Evolutionary conservation across 2,797 vertebrate species (phyloP), one percentile per base, ranked within the genome.

Genomic region (Uromys caudimaculatus): DNA sequence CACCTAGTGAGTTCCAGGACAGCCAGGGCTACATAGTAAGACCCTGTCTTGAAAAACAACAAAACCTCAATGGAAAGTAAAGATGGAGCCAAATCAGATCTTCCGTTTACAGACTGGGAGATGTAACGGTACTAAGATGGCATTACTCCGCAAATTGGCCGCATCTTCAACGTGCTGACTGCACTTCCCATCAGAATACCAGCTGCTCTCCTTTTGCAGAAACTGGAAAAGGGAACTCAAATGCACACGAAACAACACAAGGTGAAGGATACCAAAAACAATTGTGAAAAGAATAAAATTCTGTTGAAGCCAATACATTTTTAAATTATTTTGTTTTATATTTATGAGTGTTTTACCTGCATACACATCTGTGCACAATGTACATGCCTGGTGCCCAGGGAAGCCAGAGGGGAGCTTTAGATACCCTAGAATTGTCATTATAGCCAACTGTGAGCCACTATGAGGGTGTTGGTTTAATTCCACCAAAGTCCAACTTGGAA

Each of bases 131-230:
- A 73, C 58, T 95, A 90, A 82, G 47, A 82, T 90, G 47, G 8
- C 7, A 76, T 3, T 79, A 58, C 29, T 83, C 35, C 47, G 47
- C 75, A 86, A 71, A 54, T 47, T 88, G 27, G 79, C 62, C 44
- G 10, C 29, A n/a, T 24, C 4, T 77, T 41, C 56, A 62, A 50
- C 21, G 89, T 24, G 85, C 60, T 64, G 67, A n/a, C 17, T 77
- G 2, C 6, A 58, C 29, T 89, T 32, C 14, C 47, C 50, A 60
- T 90, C 60, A 90, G 76, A 92, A 93, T 60, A 17, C 21, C 52
- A 77, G 79, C 8, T 76, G 52, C 7, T 82, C 89, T 95, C 71
- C 38, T 89, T 95, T 50, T 93, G 11, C 16, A 77, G 58, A 94
- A 89, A 71, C 21, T 82, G 23, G n/a, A 47, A 76, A 76, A 1